Evolutionary conservation across 2,113 vertebrate species (phyloP), one percentile per base, ranked within the genome.

Genomic region (Vidua macroura): DNA sequence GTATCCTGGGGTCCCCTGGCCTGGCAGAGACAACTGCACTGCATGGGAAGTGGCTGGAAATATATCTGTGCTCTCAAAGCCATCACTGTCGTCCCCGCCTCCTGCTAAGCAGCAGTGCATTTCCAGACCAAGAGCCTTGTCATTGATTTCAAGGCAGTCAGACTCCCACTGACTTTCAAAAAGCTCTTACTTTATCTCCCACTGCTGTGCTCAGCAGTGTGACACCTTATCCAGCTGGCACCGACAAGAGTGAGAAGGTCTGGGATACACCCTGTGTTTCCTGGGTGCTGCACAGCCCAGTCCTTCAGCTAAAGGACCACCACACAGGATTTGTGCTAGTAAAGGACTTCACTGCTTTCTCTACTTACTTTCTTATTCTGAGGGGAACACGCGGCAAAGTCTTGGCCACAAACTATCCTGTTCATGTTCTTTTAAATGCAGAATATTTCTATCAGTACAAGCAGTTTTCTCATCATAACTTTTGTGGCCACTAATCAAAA

Each of bases 241-340:
- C 13, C 0, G 0, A 18, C 37, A 41, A 10, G 16, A 79, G 16
- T 1, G 0, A 6, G 12, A 41, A 33, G 21, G 19, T 59, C 56
- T 77, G 56, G 27, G 69, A 46, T 33, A 9, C 66, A 84, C 67
- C 18, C 43, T 51, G 49, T 28, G 35, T 52, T 88, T 86, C 31
- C 56, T 63, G 66, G 52, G 7, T 63, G 48, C 51, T 86, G 13
- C 25, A 5, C 21, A 55, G 25, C 16, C 39, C 11, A 6, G 5
- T 27, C 37, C 20, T 46, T 69, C 56, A 63, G 49, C 35, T 66
- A 8, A 68, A 73, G 43, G 13, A n/a, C 12, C 27, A 69, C 22
- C 62, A 51, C 6, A 7, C 8, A 39, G 43, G 39, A 31, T 7
- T 56, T 24, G 8, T 2, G 1, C 44, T 35, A 18, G 33, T 13